Conservation (phyloP, 2,797 vertebrate species). For the Acrossocheilus wenchowensis region DNA sequence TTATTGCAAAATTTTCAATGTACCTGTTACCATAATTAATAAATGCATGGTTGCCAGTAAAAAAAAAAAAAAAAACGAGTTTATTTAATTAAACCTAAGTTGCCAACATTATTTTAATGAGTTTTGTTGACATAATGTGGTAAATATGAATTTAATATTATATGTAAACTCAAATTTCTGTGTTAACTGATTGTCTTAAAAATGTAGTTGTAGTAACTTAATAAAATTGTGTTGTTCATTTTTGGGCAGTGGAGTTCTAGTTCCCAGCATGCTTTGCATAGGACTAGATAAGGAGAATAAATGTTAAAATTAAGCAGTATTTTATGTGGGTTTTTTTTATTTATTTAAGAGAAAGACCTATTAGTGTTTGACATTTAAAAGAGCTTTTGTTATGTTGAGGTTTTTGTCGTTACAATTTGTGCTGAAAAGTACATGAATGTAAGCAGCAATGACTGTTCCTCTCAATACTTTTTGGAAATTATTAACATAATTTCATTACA, state of each 20-base stretch:
- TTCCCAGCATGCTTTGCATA: not conserved
- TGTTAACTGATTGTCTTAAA: not conserved
- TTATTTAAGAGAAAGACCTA: not conserved
- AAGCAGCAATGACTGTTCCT: not conserved
- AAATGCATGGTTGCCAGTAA: not conserved
- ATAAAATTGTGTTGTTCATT: not conserved
- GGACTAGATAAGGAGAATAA: not conserved
- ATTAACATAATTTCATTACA: too few species aligned
- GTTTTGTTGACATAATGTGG: not conserved
- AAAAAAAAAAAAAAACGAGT: not conserved
- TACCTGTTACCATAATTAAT: not conserved
- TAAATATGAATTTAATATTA: not conserved
- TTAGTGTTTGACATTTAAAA: too few species aligned
- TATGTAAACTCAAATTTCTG: not conserved
- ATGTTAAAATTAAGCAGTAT: not conserved
- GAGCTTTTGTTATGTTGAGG: not conserved
- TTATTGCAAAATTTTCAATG: not conserved
- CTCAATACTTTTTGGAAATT: too few species aligned
- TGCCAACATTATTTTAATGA: not conserved
- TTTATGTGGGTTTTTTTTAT: not conserved
- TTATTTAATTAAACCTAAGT: not conserved
- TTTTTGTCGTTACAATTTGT: not conserved
- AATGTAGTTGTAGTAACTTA: not conserved
- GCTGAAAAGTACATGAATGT: not conserved
- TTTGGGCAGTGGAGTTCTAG: not conserved